Percentiles rank a stretch among this genome's conserved stretches.
phyloP scores from a whole-genome alignment of 2,888 invertebrate species.

The Parascotia fuliginaria region DNA sequence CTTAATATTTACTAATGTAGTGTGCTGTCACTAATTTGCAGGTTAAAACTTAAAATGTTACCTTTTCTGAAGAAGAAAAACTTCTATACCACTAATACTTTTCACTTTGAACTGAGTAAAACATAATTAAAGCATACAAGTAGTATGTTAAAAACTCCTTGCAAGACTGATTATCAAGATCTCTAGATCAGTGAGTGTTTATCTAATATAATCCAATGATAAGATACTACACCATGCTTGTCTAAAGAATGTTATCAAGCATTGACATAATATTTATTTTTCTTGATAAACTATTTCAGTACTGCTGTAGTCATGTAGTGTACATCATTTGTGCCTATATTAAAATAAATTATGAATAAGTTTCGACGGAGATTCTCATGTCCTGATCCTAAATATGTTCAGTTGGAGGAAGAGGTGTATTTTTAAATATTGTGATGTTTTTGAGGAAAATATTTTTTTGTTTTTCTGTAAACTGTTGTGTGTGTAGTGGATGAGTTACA shows the following conservation, averaged over 20 bases:
- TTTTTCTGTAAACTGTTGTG: slow-evolving; percentile 18
- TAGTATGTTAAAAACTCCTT: slow-evolving; percentile 11
- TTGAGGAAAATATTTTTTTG: slow-evolving; percentile 7
- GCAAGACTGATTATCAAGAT: slow-evolving; percentile 50
- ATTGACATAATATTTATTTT: slow-evolving; percentile 59
- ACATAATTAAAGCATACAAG: slow-evolving; percentile 13
- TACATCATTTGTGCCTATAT: slow-evolving; percentile 32
- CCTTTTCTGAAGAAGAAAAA: too few relatives aligned
- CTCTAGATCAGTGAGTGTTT: slow-evolving; percentile 46
- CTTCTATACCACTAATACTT: too few relatives aligned
- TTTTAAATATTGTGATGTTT: slow-evolving; percentile 24
- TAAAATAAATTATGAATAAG: slow-evolving; percentile 49
- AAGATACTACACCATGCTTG: slow-evolving; percentile 58
- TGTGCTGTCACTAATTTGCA: neutral
- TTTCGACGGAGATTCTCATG: slow-evolving; percentile 55
- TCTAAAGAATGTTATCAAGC: slow-evolving; percentile 47
- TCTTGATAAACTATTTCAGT: slow-evolving; percentile 47
- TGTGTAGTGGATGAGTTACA: slow-evolving; percentile 20
- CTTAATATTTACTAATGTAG: neutral
- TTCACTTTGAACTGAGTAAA: neutral
- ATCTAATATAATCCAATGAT: slow-evolving; percentile 62
- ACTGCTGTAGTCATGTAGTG: slow-evolving; percentile 34
- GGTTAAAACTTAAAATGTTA: too few relatives aligned
- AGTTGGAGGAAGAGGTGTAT: slow-evolving; percentile 56
- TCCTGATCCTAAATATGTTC: slow-evolving; percentile 59